phyloP scores from a whole-genome alignment of 2,888 invertebrate species.

The Glyphotaelius pellucidus region DNA sequence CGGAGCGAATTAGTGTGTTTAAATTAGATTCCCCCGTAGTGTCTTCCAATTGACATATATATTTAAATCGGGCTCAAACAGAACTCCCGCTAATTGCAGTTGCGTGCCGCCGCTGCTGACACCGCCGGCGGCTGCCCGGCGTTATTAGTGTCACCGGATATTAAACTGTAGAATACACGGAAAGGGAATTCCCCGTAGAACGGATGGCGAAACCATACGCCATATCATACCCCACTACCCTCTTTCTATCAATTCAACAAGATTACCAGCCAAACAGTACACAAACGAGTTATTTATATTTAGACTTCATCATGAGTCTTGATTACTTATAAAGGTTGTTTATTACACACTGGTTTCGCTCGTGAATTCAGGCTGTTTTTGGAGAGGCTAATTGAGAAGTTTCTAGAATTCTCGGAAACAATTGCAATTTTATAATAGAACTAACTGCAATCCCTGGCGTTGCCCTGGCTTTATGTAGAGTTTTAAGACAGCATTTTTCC shows the following conservation, averaged over 20 bases:
- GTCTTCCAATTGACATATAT: background rate
- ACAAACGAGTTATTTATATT: background rate
- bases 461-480: too few species aligned
- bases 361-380: too few species aligned
- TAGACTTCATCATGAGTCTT: background rate
- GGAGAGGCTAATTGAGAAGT: too few species aligned
- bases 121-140: slow-evolving; percentile 11
- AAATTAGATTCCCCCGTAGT: background rate
- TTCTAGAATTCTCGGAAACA: too few species aligned
- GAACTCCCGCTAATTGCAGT: slow-evolving; percentile 3
- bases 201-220: background rate
- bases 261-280: background rate
- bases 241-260: background rate
- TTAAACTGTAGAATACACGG: slow-evolving; percentile 39
- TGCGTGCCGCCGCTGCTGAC: slow-evolving; percentile 33
- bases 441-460: too few species aligned
- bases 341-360: too few species aligned
- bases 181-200: slow-evolving; percentile 32
- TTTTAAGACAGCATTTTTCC: too few species aligned
- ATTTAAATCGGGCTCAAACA: slow-evolving; percentile 26
- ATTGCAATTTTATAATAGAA: too few species aligned
- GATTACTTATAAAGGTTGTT: too few species aligned
- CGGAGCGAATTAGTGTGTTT: background rate
- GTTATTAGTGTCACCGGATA: slow-evolving; percentile 47
- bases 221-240: too few species aligned